Percentiles rank a stretch among this genome's conserved stretches.
These are phyloP conservation scores for Cremastobaeus sp. DNA, from an alignment of 2,888 invertebrate genomes.

Conservation along the genomic window DNA sequence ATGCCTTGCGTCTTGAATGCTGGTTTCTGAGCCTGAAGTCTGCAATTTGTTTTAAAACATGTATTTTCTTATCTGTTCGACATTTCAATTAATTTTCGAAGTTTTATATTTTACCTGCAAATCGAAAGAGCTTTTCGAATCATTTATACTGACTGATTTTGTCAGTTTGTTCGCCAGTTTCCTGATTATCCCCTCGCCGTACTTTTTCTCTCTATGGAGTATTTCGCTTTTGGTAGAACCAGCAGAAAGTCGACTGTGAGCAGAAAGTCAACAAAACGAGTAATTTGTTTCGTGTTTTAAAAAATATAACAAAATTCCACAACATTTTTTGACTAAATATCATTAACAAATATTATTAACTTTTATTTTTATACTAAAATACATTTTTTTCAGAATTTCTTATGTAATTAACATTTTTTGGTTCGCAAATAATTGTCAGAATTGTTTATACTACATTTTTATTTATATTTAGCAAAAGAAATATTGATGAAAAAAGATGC, in stretches of 20 bases:
- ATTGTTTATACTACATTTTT: too few relatives aligned
- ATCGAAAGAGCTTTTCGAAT: constrained; percentile 78
- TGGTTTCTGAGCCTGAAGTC: constrained; percentile 76
- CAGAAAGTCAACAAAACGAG: too few relatives aligned
- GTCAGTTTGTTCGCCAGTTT: constrained; percentile 89
- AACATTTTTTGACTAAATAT: too few relatives aligned
- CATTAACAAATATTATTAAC: too few relatives aligned
- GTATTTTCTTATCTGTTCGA: too few relatives aligned
- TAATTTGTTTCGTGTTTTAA: background rate
- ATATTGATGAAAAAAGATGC: too few relatives aligned
- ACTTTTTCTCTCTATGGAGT: constrained; percentile 86
- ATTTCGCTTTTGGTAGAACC: constrained; percentile 92
- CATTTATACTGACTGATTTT: constrained; percentile 90
- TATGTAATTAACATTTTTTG: too few relatives aligned
- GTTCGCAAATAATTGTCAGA: too few relatives aligned
- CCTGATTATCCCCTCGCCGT: constrained; percentile 88
- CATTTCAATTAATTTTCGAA: too few relatives aligned
- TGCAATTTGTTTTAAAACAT: constrained; percentile 54
- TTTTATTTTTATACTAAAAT: too few relatives aligned
- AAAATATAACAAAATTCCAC: background rate
- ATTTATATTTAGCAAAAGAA: too few relatives aligned
- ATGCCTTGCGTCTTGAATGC: constrained; percentile 71
- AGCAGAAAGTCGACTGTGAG: constrained; percentile 85
- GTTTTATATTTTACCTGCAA: constrained; percentile 74
- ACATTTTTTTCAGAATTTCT: too few relatives aligned